Conservation (phyloP, 2,113 vertebrate species). For the human region DNA sequence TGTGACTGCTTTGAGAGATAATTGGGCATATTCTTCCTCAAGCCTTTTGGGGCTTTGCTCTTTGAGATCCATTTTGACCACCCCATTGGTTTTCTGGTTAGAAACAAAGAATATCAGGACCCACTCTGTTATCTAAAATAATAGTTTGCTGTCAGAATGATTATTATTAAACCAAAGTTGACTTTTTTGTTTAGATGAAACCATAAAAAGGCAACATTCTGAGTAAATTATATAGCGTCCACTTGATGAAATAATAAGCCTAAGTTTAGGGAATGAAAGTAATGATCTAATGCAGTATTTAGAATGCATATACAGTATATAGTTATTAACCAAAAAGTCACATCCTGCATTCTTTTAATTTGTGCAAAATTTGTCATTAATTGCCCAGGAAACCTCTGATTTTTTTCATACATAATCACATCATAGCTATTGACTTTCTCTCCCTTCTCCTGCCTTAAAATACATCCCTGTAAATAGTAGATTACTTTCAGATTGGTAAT, state of each 20-base stretch:
- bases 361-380: constrained; percentile 69
- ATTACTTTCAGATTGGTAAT: constrained; percentile 69
- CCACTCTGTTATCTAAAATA: constrained; percentile 62
- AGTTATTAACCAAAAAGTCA: constrained; percentile 76
- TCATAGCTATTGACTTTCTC: constrained; percentile 62
- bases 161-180: constrained; percentile 72
- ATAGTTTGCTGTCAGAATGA: constrained; percentile 53
- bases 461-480: constrained; percentile 44
- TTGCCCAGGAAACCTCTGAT: constrained; percentile 73
- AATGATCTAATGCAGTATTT: constrained; percentile 68
- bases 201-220: constrained; percentile 72
- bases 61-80: constrained; percentile 53
- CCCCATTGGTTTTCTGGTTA: constrained; percentile 38
- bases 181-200: constrained; percentile 59
- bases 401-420: constrained; percentile 74
- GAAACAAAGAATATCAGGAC: constrained; percentile 48
- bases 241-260: constrained; percentile 75
- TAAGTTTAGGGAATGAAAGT: constrained; percentile 57
- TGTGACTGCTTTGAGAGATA: neutral
- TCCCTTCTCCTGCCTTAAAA: constrained; percentile 61
- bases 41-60: neutral
- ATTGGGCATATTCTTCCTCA: neutral
- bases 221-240: constrained; percentile 71
- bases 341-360: constrained; percentile 65
- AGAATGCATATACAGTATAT: constrained; percentile 67